Evolutionary conservation across 2,888 invertebrate species (phyloP), one percentile per base, ranked within the genome.

Genomic region (Ophioninae sp.): DNA sequence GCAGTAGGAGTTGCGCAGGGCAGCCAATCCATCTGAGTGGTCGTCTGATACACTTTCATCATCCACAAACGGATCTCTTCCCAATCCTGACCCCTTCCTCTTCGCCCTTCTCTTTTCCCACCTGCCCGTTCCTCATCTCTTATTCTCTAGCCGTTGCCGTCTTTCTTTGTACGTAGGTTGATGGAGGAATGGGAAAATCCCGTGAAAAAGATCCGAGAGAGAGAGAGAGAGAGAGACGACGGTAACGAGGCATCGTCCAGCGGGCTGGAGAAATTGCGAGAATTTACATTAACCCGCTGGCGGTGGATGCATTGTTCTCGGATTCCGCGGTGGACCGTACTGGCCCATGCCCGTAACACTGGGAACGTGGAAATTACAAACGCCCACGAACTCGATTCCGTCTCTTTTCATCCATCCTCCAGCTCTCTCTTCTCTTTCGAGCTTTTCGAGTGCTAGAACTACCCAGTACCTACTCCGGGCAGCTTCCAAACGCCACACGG

Each of bases 271-370:
- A 84, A 87, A 86, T 85, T 83, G 82, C 81, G 82, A 82, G 86
- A 85, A 86, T 88, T 87, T 86, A 86, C 85, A 85, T 85, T 84
- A 85, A 84, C 82, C 79, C 79, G 74, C 61, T 75, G 77, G 76
- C 64, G 77, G 74, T 23, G 67, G 69, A 75, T 59, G 84, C 83
- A 85, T 85, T 84, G 84, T 85, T 85, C 84, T 81, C 78, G 75
- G 71, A 84, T 81, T 84, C 81, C 74, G 81, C 63, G 83, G 81
- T 74, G 83, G 61, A 67, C 63, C 58, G 68, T 67, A 68, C 76
- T 61, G 41, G 65, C 71, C 59, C 63, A 73, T 65, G 71, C 68
- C 44, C 67, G 59, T 56, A 72, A 65, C 72, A 67, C 58, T 59
- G 65, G 37, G 59, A 79, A 79, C 22, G 74, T 75, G 72, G 83